Evolutionary conservation across 2,113 vertebrate species (phyloP).

Genomic region (Maccullochella peelii): DNA sequence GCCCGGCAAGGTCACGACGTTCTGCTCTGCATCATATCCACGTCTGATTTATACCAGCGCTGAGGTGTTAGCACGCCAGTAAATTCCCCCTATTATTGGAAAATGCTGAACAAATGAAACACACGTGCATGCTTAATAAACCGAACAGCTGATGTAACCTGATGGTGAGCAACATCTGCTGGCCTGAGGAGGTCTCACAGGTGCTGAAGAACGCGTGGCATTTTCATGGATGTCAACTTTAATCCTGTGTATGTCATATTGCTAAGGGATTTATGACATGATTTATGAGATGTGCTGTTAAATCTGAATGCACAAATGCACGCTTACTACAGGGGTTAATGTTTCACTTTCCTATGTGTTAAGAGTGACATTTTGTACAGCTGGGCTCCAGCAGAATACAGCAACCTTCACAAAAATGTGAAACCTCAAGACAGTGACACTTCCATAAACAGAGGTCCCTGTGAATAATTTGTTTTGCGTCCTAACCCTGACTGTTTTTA

Average conservation of each 20-base stretch:
- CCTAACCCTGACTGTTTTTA: conserved; percentile 79
- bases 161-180: conserved; percentile 62
- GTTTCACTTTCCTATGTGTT: conserved; percentile 29
- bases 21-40: conserved; percentile 48
- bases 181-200: conserved; percentile 37
- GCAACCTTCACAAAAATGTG: conserved; percentile 61
- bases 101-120: conserved; percentile 47
- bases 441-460: conserved; percentile 75
- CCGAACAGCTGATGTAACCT: conserved; percentile 37
- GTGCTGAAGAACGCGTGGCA: conserved; percentile 29
- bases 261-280: conserved; percentile 38
- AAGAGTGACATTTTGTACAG: conserved; percentile 54
- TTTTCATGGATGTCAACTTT: conserved; percentile 52
- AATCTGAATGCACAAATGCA: conserved; percentile 5
- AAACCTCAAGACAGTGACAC: conserved; percentile 71
- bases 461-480: conserved; percentile 79
- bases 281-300: conserved; percentile 28
- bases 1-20: conserved; percentile 19
- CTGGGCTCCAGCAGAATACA: conserved; percentile 58
- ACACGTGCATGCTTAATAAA: conserved; percentile 52
- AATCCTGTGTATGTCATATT: conserved; percentile 49
- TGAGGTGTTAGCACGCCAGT: conserved; percentile 61
- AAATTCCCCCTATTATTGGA: conserved; percentile 54
- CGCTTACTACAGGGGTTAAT: background rate
- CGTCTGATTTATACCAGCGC: conserved; percentile 58